A percentile compares a stretch with the other conserved stretches of the same genome.
These are phyloP conservation scores for Steromphala cineraria DNA, from an alignment of 2,888 invertebrate genomes.

Conservation along the genomic window DNA sequence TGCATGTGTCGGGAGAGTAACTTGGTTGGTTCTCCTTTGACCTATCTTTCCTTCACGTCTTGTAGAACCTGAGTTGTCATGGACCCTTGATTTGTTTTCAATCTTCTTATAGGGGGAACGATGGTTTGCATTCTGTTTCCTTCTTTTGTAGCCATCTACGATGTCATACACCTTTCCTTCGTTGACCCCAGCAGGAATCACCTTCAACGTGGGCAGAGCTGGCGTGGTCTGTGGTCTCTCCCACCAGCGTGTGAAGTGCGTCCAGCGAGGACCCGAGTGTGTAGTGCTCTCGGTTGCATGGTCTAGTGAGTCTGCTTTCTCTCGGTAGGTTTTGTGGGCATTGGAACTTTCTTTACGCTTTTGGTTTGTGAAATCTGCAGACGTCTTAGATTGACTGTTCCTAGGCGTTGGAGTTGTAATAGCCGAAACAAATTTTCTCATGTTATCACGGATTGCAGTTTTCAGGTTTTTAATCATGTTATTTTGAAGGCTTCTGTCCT, in stretches of 20 bases:
- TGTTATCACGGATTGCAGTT: neutral
- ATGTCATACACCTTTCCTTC: neutral
- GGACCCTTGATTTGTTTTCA: neutral
- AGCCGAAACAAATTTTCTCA: neutral
- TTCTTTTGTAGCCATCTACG: neutral
- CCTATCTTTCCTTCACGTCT: neutral
- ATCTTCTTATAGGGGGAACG: neutral
- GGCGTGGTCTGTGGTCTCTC: neutral
- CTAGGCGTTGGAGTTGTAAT: neutral
- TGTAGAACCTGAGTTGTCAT: neutral
- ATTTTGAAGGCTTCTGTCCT: neutral
- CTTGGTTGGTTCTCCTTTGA: neutral
- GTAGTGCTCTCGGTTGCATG: neutral
- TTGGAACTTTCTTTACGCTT: neutral
- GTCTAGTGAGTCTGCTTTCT: neutral
- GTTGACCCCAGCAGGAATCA: neutral
- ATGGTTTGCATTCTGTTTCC: neutral
- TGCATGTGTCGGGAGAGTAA: neutral
- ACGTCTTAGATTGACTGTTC: neutral
- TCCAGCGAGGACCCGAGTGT: neutral
- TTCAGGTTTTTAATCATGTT: neutral
- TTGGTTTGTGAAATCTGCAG: neutral
- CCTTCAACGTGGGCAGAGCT: neutral
- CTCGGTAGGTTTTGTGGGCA: neutral
- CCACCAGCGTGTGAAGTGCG: conserved; percentile 23